A percentile compares a stretch with the other conserved stretches of the same genome.
Conservation (phyloP, 2,888 invertebrate genomes). For the Hyalella azteca region DNA sequence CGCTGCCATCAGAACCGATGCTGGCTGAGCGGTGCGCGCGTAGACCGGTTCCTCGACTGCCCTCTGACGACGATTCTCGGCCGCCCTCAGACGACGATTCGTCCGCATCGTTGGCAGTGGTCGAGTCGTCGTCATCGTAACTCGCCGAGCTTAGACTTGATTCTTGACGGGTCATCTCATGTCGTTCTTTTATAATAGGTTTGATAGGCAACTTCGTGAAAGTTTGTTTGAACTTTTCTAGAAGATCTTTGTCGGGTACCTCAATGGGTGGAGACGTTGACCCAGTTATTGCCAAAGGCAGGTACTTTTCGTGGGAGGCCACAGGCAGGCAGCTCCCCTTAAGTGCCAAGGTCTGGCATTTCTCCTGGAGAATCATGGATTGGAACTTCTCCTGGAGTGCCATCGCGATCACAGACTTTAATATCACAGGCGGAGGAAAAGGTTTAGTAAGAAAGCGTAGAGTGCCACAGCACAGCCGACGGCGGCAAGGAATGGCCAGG, state of each 20-base stretch:
- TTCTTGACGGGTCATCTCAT: constrained; percentile 40
- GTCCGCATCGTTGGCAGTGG: constrained; percentile 39
- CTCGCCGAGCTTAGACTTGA: constrained; percentile 47
- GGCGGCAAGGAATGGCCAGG: constrained; percentile 39
- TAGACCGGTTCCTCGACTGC: constrained; percentile 33
- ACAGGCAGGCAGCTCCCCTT: too few relatives aligned
- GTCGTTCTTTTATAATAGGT: constrained; percentile 33
- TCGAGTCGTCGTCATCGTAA: constrained; percentile 40
- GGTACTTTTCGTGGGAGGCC: neutral
- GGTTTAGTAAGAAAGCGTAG: neutral
- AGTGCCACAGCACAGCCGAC: constrained; percentile 8
- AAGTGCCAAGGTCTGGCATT: neutral
- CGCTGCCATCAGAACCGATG: constrained; percentile 56
- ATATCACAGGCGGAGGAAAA: constrained; percentile 35
- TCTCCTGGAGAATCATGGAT: neutral
- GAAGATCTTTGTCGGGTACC: constrained; percentile 16
- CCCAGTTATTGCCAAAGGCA: constrained; percentile 16
- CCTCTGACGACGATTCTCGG: constrained; percentile 7
- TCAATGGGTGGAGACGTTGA: constrained; percentile 6
- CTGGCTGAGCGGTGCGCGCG: constrained; percentile 46
- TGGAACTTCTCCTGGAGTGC: constrained; percentile 30
- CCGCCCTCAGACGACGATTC: neutral
- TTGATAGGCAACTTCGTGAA: neutral
- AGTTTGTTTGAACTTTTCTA: constrained; percentile 29
- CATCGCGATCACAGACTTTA: constrained; percentile 28